Evolutionary conservation across 2,113 vertebrate genomes (phyloP), one percentile per base, ranked within the genome.

Genomic region (Hepsetus odoe): DNA sequence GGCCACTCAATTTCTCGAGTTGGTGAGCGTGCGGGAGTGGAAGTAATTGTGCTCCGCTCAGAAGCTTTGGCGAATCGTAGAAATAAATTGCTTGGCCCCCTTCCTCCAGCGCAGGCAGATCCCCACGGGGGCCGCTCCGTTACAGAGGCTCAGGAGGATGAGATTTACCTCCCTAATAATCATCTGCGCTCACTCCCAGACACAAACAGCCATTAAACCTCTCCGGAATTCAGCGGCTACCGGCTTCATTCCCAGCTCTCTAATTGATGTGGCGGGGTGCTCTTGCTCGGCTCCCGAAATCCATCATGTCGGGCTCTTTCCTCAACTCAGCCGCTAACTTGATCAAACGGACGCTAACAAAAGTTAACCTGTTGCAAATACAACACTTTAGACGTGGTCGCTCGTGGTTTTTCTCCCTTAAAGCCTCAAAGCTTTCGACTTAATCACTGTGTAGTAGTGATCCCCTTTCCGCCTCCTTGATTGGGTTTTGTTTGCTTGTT

Each of bases 101-200:
- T 82, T 83, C 83, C 78, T 81, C 78, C 46, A 80, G 76, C 83
- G 87, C 82, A 88, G 86, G 88, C 83, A 83, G 79, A 73, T 87
- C 87, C 90, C 89, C 18, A 35, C 74, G 53, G 89, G 86, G 69
- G 65, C 78, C 84, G n/a, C 85, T 84, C 82, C 86, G 87, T 88
- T 90, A 82, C 83, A 89, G 86, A 85, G 81, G 84, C 80, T 80
- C 85, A 81, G 70, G 85, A 87, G 84, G 85, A 82, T 84, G 85
- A 74, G 67, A 91, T 90, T 88, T 91, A 90, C 89, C 90, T 88
- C 76, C 61, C 86, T 91, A 89, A 91, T 92, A 90, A 92, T 91
- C 84, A 89, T 91, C 88, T 89, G 83, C 86, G 82, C 88, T 89
- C 86, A 85, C 86, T 79, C 86, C 81, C 82, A 85, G 75, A 86